Evolutionary conservation across 2,888 invertebrate genomes (phyloP).

Genomic region (Biston betularia): DNA sequence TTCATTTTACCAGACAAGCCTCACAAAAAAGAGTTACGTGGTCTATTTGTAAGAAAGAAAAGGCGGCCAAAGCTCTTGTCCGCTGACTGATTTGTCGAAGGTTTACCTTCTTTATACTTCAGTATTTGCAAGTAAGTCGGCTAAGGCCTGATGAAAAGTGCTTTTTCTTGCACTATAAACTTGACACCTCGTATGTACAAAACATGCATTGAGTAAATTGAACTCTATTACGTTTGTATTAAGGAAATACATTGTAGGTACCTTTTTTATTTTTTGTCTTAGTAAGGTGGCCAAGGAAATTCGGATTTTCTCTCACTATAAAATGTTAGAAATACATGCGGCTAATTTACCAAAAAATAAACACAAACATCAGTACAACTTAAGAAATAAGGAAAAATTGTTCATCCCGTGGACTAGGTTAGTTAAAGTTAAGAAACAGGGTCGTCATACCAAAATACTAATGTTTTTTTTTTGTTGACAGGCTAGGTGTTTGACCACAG

Average conservation of each 20-base stretch:
- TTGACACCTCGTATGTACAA: constrained; percentile 10
- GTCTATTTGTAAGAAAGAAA: background rate
- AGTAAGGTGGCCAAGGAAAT: background rate
- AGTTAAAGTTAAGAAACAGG: too few species aligned
- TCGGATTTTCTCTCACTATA: background rate
- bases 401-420: too few species aligned
- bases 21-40: too few species aligned
- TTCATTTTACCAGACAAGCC: too few species aligned
- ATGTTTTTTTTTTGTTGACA: too few species aligned
- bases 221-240: constrained; percentile 11
- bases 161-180: constrained; percentile 15
- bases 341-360: too few species aligned
- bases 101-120: constrained; percentile 22
- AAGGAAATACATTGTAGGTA: constrained; percentile 9
- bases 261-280: background rate
- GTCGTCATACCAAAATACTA: too few species aligned
- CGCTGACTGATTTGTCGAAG: constrained; percentile 1
- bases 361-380: too few species aligned
- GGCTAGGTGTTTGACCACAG: too few species aligned
- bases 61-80: background rate
- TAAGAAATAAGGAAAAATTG: too few species aligned
- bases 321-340: too few species aligned
- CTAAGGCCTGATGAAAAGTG: constrained; percentile 23
- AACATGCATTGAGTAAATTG: constrained; percentile 9
- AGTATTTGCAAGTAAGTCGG: constrained; percentile 23